Evolutionary conservation across 2,113 vertebrate genomes (phyloP), one percentile per base, ranked within the genome.

Genomic region (Notechis scutatus): DNA sequence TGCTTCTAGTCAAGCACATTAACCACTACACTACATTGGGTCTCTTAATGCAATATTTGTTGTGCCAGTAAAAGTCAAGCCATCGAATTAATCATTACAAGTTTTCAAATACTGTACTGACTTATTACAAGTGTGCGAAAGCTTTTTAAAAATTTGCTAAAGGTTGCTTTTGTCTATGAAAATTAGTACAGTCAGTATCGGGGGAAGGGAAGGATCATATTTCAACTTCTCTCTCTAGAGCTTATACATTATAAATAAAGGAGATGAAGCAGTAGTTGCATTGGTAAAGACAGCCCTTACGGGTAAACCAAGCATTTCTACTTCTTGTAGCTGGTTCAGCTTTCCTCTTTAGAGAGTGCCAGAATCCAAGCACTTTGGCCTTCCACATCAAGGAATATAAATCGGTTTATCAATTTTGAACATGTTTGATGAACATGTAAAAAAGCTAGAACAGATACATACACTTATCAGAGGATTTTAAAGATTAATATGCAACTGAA

Each of bases 31-130:
- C 7, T 18, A 42, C 18, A 81, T 7, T 9, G 7, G 69, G n/a
- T 39, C 34, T 81, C 15, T 81, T 81, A 39, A 6, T 39, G 34
- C 34, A 93, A 92, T 69, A 2, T 2, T 39, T 57, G 2, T 42
- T 50, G 8, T 87, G 8, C 3, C 5, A 92, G 18, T 81, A 94
- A 93, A 95, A 94, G 93, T 29, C 59, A 0, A 90, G 91, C 50
- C 59, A 50, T 18, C 1, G 90, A 94, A 39, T 81, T 81, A 34
- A 81, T 81, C n/a, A 59, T 47, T 56, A 85, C 10, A 57, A 24
- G 21, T 64, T 39, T 92, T 57, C 85, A 54, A 87, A 5, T 23
- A 42, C 15, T 69, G 34, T 81, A 81, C 7, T 81, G 34, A 81
- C 7, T 20, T 86, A 47, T 59, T 42, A 85, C 5, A 57, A 50